These are phyloP conservation scores for Sisor rabdophorus DNA, from an alignment of 2,113 vertebrate species.

Conservation along the genomic window DNA sequence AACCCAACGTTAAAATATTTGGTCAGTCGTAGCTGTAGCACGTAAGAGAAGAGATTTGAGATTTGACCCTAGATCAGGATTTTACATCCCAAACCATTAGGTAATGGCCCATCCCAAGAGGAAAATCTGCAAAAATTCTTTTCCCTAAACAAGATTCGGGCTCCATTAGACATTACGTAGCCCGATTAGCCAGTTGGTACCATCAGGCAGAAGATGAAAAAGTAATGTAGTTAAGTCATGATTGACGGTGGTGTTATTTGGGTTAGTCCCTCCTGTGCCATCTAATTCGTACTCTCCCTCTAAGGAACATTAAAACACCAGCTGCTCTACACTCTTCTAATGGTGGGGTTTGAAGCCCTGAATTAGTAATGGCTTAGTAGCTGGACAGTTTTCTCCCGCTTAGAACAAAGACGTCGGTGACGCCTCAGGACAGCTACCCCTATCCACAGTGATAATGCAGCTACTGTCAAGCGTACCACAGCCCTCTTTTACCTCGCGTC, in stretches of 20 bases:
- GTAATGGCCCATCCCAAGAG: slow-evolving; percentile 30
- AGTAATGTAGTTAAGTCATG: slow-evolving; percentile 45
- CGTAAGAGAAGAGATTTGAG: neutral
- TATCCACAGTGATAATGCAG: neutral
- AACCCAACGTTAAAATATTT: neutral
- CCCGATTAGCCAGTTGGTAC: slow-evolving; percentile 35
- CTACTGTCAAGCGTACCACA: neutral
- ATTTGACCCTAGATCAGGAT: neutral
- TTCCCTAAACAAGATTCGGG: slow-evolving; percentile 43
- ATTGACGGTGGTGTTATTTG: slow-evolving; percentile 31
- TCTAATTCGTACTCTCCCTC: slow-evolving; percentile 15
- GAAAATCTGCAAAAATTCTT: slow-evolving; percentile 14
- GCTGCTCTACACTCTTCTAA: slow-evolving; percentile 50
- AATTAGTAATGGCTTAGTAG: slow-evolving; percentile 24
- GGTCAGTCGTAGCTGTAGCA: neutral
- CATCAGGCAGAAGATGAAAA: slow-evolving; percentile 15
- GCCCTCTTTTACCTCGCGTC: neutral
- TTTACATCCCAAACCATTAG: slow-evolving; percentile 26
- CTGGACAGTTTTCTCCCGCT: neutral
- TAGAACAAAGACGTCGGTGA: neutral
- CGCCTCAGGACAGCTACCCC: neutral
- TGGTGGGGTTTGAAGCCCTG: slow-evolving; percentile 23
- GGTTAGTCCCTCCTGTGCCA: slow-evolving; percentile 10
- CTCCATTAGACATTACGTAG: slow-evolving; percentile 28
- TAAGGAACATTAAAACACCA: slow-evolving; percentile 38